phyloP scores from a whole-genome alignment of 2,113 vertebrate species.

The Arvicanthis niloticus region DNA sequence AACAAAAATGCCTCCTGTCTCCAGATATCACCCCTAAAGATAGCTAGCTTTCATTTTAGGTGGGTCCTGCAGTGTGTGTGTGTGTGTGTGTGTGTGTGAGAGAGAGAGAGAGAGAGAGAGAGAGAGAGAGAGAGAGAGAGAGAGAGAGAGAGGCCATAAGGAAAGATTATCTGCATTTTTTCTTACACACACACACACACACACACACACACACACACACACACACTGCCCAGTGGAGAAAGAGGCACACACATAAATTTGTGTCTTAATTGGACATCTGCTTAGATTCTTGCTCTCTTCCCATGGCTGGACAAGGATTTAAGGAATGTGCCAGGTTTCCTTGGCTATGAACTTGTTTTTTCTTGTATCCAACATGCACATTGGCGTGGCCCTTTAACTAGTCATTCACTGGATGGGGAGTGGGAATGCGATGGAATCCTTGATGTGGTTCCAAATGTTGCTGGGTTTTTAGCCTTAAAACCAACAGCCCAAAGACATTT shows the following conservation, averaged over 20 bases:
- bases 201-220: background rate
- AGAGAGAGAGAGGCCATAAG: background rate
- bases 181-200: background rate
- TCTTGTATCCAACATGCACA: constrained; percentile 75
- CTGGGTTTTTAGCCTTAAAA: constrained; percentile 74
- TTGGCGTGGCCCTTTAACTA: constrained; percentile 74
- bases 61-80: background rate
- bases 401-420: constrained; percentile 71
- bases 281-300: constrained; percentile 59
- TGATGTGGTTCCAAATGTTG: constrained; percentile 79
- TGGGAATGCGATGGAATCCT: constrained; percentile 71
- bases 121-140: too few relatives aligned
- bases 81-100: too few relatives aligned
- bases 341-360: constrained; percentile 74
- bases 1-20: constrained; percentile 4
- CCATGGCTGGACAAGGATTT: constrained; percentile 61
- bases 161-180: background rate
- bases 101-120: too few relatives aligned
- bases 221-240: background rate
- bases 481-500: constrained; percentile 71
- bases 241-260: background rate
- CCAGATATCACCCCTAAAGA: background rate
- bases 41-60: background rate
- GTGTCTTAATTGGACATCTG: constrained; percentile 45
- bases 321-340: constrained; percentile 51